phyloP scores from a whole-genome alignment of 37 sponge, comb jelly and placozoan genomes.

The Amphimedon queenslandica region DNA sequence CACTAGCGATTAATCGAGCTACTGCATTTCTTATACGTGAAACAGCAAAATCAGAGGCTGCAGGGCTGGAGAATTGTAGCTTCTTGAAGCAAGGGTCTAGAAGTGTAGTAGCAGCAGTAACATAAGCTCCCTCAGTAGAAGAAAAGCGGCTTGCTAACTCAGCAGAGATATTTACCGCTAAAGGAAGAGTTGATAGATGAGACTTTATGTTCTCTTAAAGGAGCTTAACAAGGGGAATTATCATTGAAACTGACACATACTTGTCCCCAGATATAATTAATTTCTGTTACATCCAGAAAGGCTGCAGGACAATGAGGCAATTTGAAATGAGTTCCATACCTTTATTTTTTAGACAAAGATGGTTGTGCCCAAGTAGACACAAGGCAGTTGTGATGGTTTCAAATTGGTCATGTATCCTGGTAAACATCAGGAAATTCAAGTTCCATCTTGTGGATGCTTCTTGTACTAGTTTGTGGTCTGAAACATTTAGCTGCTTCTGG shows the following conservation, averaged over 20 bases:
- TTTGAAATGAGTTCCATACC: neutral
- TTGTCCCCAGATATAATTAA: neutral
- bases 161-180: neutral
- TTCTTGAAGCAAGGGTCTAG: neutral
- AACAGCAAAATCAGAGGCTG: neutral
- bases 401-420: neutral
- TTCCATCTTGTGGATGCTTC: constrained; percentile 6
- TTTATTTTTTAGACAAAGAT: neutral
- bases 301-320: neutral
- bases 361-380: neutral
- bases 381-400: neutral
- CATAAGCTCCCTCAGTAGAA: neutral
- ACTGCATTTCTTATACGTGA: neutral
- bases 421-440: constrained; percentile 1
- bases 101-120: neutral
- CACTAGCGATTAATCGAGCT: too few relatives aligned
- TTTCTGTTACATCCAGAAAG: too few relatives aligned
- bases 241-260: neutral
- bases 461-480: constrained; percentile 2
- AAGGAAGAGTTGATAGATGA: neutral
- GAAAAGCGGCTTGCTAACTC: neutral
- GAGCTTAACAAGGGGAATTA: neutral
- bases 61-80: neutral
- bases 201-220: neutral
- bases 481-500: neutral